Evolutionary conservation across 1,140 invertebrate genomes (phyloP).

Genomic region (Drosophila nasuta): DNA sequence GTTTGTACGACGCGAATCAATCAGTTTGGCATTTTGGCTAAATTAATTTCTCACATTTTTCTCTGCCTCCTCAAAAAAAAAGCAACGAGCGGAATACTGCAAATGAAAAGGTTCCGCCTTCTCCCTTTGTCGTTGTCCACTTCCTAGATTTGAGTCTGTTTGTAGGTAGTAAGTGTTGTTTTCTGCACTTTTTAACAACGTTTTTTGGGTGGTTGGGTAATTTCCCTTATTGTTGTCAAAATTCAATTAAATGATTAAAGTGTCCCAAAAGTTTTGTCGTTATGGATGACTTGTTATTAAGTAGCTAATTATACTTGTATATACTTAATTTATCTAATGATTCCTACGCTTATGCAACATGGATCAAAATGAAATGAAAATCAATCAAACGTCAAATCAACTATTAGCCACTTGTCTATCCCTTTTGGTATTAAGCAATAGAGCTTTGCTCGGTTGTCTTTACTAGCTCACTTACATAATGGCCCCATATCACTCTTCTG

Average conservation of each 20-base stretch:
- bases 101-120: conserved; percentile 53
- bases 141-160: neutral
- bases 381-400: conserved; percentile 20
- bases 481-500: conserved; percentile 53
- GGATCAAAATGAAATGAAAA: conserved; percentile 11
- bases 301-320: conserved; percentile 37
- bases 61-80: conserved; percentile 19
- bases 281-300: conserved; percentile 36
- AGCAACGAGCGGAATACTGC: conserved; percentile 22
- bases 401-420: conserved; percentile 21
- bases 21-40: conserved; percentile 68
- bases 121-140: neutral
- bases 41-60: conserved; percentile 78
- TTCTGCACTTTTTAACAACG: conserved; percentile 19
- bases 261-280: conserved; percentile 34
- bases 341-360: conserved; percentile 8
- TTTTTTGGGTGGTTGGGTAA: neutral
- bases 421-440: conserved; percentile 11
- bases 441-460: conserved; percentile 5
- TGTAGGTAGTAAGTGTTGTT: conserved; percentile 24
- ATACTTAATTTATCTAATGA: conserved; percentile 36
- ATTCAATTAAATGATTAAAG: conserved; percentile 76
- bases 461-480: conserved; percentile 62
- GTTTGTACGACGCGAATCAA: conserved; percentile 54
- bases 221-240: conserved; percentile 37